These are phyloP conservation scores for Epicampocera succincta DNA, from an alignment of 2,888 invertebrate species.

Conservation along the genomic window DNA sequence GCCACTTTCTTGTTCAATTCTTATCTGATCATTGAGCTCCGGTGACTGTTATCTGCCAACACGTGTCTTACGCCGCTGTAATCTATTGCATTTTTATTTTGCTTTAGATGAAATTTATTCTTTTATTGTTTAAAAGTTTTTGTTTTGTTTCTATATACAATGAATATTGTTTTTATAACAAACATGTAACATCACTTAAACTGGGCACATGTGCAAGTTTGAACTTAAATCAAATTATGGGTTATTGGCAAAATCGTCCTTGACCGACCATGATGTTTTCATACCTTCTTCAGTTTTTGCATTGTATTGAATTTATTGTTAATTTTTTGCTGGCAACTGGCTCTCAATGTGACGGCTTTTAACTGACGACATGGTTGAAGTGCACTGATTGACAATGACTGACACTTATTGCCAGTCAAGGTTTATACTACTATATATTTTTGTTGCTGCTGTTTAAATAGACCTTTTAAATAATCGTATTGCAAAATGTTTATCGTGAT, in stretches of 20 bases:
- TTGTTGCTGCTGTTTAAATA: conserved; percentile 2
- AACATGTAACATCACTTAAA: neutral
- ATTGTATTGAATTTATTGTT: neutral
- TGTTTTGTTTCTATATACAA: neutral
- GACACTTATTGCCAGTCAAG: conserved; percentile 45
- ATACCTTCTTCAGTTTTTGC: neutral
- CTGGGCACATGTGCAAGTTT: neutral
- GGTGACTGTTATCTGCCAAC: too few relatives aligned
- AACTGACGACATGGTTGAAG: conserved; percentile 8
- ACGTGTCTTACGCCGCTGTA: too few relatives aligned
- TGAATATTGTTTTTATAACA: neutral
- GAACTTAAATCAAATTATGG: conserved; percentile 20
- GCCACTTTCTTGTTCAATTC: too few relatives aligned
- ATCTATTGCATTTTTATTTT: too few relatives aligned
- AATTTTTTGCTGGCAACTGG: neutral
- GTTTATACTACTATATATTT: neutral
- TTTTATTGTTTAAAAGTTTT: neutral
- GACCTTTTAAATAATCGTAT: conserved; percentile 4
- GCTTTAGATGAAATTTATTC: neutral
- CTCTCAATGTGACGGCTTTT: conserved; percentile 17
- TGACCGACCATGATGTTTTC: conserved; percentile 16
- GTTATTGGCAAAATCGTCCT: conserved; percentile 22
- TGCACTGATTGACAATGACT: conserved; percentile 59
- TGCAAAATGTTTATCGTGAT: too few relatives aligned
- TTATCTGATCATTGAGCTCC: too few relatives aligned